These are phyloP conservation scores for Heteropelma amictum DNA, from an alignment of 2,888 invertebrate genomes.

Conservation along the genomic window DNA sequence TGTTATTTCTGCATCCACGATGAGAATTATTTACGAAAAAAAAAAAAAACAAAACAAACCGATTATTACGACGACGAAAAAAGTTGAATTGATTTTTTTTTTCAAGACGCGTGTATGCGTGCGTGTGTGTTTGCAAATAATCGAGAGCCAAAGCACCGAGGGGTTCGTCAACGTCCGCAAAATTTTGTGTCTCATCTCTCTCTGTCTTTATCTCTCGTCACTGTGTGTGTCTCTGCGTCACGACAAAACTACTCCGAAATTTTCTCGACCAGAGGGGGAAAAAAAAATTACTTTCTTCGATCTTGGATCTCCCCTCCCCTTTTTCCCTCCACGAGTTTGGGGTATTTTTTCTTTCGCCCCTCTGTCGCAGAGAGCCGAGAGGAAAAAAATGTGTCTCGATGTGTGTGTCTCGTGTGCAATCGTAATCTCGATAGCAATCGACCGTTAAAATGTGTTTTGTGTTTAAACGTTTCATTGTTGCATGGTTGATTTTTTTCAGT, in stretches of 20 bases:
- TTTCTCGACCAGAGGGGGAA: slow-evolving; percentile 13
- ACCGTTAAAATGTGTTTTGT: slow-evolving; percentile 46
- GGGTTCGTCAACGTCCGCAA: slow-evolving; percentile 45
- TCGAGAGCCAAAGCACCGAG: slow-evolving; percentile 51
- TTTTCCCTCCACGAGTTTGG: neutral
- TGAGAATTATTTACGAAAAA: slow-evolving; percentile 34
- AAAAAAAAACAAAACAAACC: neutral
- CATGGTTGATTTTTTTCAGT: slow-evolving; percentile 77
- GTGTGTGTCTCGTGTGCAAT: slow-evolving; percentile 52
- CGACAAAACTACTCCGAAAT: neutral
- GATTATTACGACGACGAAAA: neutral
- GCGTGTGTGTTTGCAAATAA: slow-evolving; percentile 54
- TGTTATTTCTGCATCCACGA: slow-evolving; percentile 58
- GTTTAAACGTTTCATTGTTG: slow-evolving; percentile 70
- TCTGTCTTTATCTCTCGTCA: slow-evolving; percentile 44
- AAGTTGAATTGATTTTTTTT: neutral
- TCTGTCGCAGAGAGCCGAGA: neutral
- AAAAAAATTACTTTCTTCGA: too few species aligned
- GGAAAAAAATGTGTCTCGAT: slow-evolving; percentile 33
- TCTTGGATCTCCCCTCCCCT: neutral
- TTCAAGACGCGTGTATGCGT: slow-evolving; percentile 13
- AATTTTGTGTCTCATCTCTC: slow-evolving; percentile 43
- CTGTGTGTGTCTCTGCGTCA: slow-evolving; percentile 15
- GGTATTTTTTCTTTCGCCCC: slow-evolving; percentile 2
- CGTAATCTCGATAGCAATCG: slow-evolving; percentile 48